Evolutionary conservation across 1,140 invertebrate genomes (phyloP).

Genomic region (Drosophila ohnishii): DNA sequence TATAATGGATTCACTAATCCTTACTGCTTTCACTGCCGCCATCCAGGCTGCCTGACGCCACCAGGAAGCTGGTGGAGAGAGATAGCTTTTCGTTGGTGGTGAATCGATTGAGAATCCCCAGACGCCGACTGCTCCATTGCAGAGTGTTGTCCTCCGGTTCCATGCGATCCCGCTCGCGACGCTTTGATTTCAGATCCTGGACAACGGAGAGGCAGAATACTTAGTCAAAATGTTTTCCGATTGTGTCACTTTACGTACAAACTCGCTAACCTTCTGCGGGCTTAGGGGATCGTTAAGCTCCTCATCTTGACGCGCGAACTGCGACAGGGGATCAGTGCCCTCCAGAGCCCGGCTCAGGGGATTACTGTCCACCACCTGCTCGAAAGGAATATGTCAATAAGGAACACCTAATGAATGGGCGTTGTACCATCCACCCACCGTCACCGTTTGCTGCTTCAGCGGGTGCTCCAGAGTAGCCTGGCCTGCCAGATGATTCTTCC

Average conservation of each 20-base stretch:
- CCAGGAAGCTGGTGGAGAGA: conserved; percentile 93
- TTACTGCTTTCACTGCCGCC: conserved; percentile 68
- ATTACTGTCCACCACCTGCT: conserved; percentile 80
- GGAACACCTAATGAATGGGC: neutral
- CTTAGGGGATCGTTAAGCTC: conserved; percentile 86
- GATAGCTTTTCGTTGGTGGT: conserved; percentile 96
- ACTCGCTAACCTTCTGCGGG: conserved; percentile 85
- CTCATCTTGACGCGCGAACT: conserved; percentile 87
- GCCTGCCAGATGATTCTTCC: conserved; percentile 48
- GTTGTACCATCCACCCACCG: conserved; percentile 21
- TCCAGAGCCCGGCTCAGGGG: conserved; percentile 86
- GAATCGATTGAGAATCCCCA: conserved; percentile 91
- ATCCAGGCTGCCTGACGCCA: conserved; percentile 43
- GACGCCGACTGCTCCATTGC: conserved; percentile 89
- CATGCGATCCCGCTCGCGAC: conserved; percentile 73
- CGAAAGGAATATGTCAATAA: neutral
- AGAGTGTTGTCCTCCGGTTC: conserved; percentile 85
- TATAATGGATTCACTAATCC: neutral
- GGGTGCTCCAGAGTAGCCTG: conserved; percentile 63
- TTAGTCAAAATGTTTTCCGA: neutral
- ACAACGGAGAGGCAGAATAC: neutral
- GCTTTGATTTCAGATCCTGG: conserved; percentile 63
- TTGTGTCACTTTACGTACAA: conserved; percentile 80
- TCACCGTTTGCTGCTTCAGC: conserved; percentile 54
- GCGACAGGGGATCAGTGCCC: conserved; percentile 89